Percentiles rank a stretch among this genome's conserved stretches.
These are phyloP conservation scores for Tauraco hartlaubi DNA, from an alignment of 2,797 vertebrate genomes.

Conservation along the genomic window DNA sequence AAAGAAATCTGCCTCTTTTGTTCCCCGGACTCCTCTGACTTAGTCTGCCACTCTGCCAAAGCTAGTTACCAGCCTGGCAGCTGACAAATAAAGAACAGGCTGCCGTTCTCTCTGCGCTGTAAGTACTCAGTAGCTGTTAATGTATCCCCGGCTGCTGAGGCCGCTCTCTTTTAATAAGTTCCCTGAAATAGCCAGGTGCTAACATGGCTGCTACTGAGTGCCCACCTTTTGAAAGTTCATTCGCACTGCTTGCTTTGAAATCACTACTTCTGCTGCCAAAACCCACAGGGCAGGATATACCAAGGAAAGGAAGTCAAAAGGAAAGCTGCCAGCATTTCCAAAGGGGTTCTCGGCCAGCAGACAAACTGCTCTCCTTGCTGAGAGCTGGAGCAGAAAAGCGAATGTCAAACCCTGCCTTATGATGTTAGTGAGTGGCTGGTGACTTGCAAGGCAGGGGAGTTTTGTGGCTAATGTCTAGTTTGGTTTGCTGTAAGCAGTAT, in stretches of 20 bases:
- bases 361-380: background rate
- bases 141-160: background rate
- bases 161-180: background rate
- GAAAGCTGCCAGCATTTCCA: background rate
- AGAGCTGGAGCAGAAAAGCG: background rate
- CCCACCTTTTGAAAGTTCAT: background rate
- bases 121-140: background rate
- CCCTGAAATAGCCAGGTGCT: background rate
- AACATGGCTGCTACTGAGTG: background rate
- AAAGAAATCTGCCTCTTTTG: background rate
- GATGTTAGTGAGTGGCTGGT: background rate
- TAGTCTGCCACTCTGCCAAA: slow-evolving; percentile 3
- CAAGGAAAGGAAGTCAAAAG: background rate
- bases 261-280: background rate
- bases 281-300: background rate
- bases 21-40: slow-evolving; percentile 21
- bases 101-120: background rate
- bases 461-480: background rate
- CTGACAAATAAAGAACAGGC: slow-evolving; percentile 22
- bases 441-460: background rate
- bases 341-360: background rate
- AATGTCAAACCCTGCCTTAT: background rate
- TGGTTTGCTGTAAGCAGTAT: background rate
- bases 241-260: background rate
- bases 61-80: background rate